Evolutionary conservation across 1,140 invertebrate species (phyloP).

Genomic region (Melitaea cinxia): DNA sequence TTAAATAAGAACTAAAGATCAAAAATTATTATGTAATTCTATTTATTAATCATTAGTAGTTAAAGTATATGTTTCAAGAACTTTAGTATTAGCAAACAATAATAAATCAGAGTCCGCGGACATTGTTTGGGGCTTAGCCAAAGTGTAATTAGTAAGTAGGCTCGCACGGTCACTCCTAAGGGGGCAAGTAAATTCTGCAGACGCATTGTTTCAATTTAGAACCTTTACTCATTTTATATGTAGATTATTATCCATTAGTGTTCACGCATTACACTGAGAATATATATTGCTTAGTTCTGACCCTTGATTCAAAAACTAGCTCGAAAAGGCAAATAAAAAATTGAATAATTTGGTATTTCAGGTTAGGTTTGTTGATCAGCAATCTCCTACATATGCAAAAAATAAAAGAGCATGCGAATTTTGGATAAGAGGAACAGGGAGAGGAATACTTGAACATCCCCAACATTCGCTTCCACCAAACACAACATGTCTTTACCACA

Average conservation of each 20-base stretch:
- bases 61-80: constrained; percentile 40
- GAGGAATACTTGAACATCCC: constrained; percentile 90
- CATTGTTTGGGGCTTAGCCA: constrained; percentile 62
- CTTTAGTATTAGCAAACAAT: constrained; percentile 55
- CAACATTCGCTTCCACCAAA: constrained; percentile 91
- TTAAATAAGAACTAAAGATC: too few relatives aligned
- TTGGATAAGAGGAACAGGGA: constrained; percentile 89
- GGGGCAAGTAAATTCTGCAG: constrained; percentile 45
- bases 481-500: constrained; percentile 92
- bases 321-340: not conserved
- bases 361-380: constrained; percentile 91
- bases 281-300: not conserved
- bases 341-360: constrained; percentile 68
- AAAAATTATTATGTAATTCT: too few relatives aligned
- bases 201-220: constrained; percentile 57
- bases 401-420: constrained; percentile 93
- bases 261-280: too few relatives aligned
- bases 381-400: constrained; percentile 89
- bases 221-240: too few relatives aligned
- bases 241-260: too few relatives aligned
- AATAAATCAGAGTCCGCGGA: constrained; percentile 63
- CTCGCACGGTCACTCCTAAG: constrained; percentile 49
- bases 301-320: not conserved
- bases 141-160: constrained; percentile 68
- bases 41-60: not conserved